Conservation (phyloP, 2,113 vertebrate genomes). For the Micronycteris hirsuta region DNA sequence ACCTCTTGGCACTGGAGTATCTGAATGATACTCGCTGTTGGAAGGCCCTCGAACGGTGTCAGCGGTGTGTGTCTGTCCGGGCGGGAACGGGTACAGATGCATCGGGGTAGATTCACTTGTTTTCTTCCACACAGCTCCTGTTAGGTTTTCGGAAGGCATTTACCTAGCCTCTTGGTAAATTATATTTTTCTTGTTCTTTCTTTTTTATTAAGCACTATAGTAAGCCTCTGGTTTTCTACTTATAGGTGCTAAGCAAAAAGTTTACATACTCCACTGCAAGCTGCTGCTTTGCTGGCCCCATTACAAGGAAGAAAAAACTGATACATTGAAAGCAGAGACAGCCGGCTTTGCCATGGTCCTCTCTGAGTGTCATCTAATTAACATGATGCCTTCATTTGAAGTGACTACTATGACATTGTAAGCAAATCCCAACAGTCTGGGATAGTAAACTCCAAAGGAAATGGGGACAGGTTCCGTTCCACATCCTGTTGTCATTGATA, state of each 20-base stretch:
- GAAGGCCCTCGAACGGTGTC: neutral
- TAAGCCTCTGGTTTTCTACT: neutral
- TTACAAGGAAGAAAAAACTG: conserved; percentile 39
- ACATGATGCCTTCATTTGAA: neutral
- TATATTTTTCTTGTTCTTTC: conserved; percentile 22
- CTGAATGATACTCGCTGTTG: neutral
- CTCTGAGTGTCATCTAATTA: neutral
- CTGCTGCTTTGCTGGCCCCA: neutral
- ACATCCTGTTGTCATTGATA: neutral
- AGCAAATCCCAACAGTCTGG: neutral
- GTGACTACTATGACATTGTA: neutral
- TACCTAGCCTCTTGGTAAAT: conserved; percentile 38
- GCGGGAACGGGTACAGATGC: neutral
- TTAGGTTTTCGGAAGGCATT: neutral
- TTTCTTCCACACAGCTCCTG: neutral
- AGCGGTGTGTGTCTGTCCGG: neutral
- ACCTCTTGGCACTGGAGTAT: neutral
- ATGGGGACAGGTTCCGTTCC: neutral
- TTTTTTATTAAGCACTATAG: neutral
- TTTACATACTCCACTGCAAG: conserved; percentile 41
- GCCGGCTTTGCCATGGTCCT: neutral
- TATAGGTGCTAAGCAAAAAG: conserved; percentile 10
- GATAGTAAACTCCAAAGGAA: neutral
- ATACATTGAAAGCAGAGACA: conserved; percentile 64
- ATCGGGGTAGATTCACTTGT: neutral